Evolutionary conservation across 53 echinoderm and acorn worm genomes (phyloP).

Genomic region (Holothuria leucospilota): DNA sequence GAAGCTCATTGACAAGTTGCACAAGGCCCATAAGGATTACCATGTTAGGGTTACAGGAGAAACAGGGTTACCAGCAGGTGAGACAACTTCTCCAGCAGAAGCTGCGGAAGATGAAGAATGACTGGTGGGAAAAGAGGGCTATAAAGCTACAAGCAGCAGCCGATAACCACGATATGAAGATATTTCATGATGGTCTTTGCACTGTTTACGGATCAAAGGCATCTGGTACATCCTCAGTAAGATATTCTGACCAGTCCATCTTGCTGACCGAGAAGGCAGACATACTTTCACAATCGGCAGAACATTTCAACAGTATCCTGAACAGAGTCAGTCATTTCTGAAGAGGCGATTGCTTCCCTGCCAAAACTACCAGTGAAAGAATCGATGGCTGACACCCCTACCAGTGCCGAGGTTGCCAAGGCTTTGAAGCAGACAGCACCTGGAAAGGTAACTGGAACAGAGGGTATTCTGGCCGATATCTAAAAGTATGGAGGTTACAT

Average conservation of each 20-base stretch:
- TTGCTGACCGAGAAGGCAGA: slow-evolving; percentile 30
- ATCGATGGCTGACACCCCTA: not conserved
- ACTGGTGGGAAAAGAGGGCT: slow-evolving; percentile 26
- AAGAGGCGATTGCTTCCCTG: slow-evolving; percentile 45
- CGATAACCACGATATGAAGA: slow-evolving; percentile 21
- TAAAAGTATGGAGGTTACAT: slow-evolving; percentile 22
- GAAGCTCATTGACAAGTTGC: no score
- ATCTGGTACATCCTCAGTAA: slow-evolving; percentile 1
- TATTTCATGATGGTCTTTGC: not conserved
- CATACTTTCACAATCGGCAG: slow-evolving; percentile 48
- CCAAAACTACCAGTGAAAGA: slow-evolving; percentile 39
- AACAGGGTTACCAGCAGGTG: slow-evolving; percentile 18
- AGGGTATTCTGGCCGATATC: slow-evolving; percentile 48
- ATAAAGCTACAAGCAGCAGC: slow-evolving; percentile 36
- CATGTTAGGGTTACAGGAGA: no score
- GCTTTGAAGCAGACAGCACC: no score
- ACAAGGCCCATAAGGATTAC: no score
- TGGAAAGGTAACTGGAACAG: slow-evolving; percentile 41
- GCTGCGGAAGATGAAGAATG: slow-evolving; percentile 13
- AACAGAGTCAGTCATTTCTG: slow-evolving; percentile 44
- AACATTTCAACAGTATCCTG: slow-evolving; percentile 46
- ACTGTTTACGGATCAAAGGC: not conserved
- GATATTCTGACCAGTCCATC: not conserved
- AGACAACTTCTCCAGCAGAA: not conserved
- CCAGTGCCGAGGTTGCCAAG: not conserved